Evolutionary conservation across 2,113 vertebrate genomes (phyloP).

Genomic region (Phrynosoma blainvillii): DNA sequence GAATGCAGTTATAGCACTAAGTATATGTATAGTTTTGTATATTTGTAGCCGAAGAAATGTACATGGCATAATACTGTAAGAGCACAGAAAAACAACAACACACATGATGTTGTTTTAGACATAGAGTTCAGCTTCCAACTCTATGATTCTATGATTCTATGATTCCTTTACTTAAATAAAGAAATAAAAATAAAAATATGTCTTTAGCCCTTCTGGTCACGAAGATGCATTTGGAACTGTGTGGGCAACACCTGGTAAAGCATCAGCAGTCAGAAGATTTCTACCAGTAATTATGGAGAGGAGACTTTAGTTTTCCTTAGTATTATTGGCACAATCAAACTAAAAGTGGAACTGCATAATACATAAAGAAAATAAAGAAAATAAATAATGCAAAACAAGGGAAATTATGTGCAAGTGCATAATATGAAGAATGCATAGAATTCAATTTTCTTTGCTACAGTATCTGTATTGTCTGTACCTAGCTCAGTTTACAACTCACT

Average conservation of each 20-base stretch:
- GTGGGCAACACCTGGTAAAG: background rate
- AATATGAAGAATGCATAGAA: background rate
- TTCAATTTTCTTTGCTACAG: background rate
- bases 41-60: background rate
- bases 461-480: background rate
- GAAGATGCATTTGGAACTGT: too few relatives aligned
- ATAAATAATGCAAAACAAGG: background rate
- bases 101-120: background rate
- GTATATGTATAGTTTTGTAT: background rate
- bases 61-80: background rate
- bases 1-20: background rate
- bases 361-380: too few relatives aligned
- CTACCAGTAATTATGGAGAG: background rate
- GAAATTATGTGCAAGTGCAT: background rate
- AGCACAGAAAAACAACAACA: background rate
- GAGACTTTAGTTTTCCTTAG: background rate
- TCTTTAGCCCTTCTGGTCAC: background rate
- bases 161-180: background rate
- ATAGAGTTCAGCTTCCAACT: background rate
- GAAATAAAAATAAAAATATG: too few relatives aligned
- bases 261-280: background rate
- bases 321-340: background rate
- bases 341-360: background rate
- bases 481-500: background rate
- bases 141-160: too few relatives aligned